Evolutionary conservation across 2,888 invertebrate species (phyloP), one percentile per base, ranked within the genome.

Genomic region (Melitaea athalia): DNA sequence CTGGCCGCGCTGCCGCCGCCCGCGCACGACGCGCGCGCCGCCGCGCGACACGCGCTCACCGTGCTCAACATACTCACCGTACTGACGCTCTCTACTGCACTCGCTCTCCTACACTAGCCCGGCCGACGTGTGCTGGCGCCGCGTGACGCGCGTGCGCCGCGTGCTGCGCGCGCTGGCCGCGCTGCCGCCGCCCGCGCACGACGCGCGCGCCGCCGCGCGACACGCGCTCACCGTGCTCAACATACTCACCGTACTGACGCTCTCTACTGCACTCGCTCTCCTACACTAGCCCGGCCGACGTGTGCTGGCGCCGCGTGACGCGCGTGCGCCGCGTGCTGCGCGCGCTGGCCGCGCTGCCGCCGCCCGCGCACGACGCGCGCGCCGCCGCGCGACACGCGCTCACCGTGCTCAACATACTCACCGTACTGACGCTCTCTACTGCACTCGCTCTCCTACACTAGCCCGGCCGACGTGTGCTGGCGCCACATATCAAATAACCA

Each of bases 231-330:
- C 70, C 71, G 33, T 74, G 11, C 59, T 75, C 4, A 75, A 75
- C 59, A 33, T 33, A 88, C 95, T 65, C 96, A 93, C 78, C 89
- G 81, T 84, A 86, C n/a, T n/a, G n/a, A n/a, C n/a, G n/a, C n/a
- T n/a, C n/a, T n/a, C n/a, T 6, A 6, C 33, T 5, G 4, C 94
- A 88, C 71, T 85, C 87, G 73, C 85, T 92, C 74, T 95, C 95
- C 7, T n/a, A n/a, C n/a, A n/a, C n/a, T n/a, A n/a, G n/a, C n/a
- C n/a, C n/a, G n/a, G n/a, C n/a, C n/a, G n/a, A n/a, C n/a, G n/a
- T n/a, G 98, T 98, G 86, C 97, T 96, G n/a, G n/a, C n/a, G 91
- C 6, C 89, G 89, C 78, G 91, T 84, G 74, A 76, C 86, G 57
- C 77, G 83, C 67, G 72, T 72, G 14, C 0, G 11, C n/a, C 84